Conservation (phyloP, 2,113 vertebrate genomes). For the Chionodraco myersi region DNA sequence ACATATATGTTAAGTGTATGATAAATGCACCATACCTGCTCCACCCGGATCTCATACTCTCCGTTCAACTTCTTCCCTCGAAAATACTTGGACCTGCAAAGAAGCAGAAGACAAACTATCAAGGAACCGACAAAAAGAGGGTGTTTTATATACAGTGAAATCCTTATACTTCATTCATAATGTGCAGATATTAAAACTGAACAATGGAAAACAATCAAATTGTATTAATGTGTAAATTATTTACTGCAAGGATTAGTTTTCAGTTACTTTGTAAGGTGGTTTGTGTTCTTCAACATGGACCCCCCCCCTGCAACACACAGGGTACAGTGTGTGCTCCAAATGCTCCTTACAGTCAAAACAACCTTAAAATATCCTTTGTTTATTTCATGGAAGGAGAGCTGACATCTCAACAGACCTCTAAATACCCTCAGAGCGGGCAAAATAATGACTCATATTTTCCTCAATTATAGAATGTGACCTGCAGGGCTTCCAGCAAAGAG, state of each 20-base stretch:
- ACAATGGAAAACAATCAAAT: background rate
- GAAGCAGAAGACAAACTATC: conserved; percentile 27
- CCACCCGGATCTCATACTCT: conserved; percentile 94
- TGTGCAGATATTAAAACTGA: background rate
- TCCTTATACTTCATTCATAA: background rate
- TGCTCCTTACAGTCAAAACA: conserved; percentile 53
- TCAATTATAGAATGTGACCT: conserved; percentile 50
- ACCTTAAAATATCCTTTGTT: conserved; percentile 71
- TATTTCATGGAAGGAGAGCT: conserved; percentile 61
- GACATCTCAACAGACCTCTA: conserved; percentile 61
- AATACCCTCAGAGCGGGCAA: conserved; percentile 54
- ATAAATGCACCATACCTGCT: conserved; percentile 87
- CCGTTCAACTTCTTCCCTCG: conserved; percentile 94
- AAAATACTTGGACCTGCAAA: conserved; percentile 93
- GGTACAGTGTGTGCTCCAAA: conserved; percentile 5
- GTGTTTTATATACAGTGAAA: background rate
- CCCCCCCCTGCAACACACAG: background rate
- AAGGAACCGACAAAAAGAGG: background rate
- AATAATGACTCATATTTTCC: conserved; percentile 73
- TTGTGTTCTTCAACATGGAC: background rate
- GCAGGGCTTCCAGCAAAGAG: conserved; percentile 9
- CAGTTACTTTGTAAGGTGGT: background rate
- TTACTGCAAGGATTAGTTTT: background rate
- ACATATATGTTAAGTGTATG: background rate
- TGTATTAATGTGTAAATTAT: background rate